These are phyloP conservation scores for Euwallacea fornicatus DNA, from an alignment of 1,140 invertebrate genomes.

Conservation along the genomic window DNA sequence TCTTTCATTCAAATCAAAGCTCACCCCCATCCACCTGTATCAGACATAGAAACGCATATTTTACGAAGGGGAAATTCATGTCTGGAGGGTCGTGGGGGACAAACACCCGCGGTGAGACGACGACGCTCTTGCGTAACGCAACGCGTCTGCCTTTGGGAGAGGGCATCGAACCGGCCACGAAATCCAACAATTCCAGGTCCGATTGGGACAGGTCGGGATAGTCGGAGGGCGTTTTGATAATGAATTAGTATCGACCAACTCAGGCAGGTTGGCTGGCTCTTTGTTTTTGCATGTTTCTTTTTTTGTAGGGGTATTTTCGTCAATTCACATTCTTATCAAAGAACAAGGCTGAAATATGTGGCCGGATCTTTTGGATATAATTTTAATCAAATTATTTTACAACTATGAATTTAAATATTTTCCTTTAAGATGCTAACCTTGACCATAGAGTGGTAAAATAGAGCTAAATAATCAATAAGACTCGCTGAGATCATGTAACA, in stretches of 20 bases:
- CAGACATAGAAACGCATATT: conserved; percentile 1
- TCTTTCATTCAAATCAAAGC: no score
- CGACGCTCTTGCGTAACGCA: conserved; percentile 9
- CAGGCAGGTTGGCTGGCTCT: background rate
- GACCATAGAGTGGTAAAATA: no score
- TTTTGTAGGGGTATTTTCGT: no score
- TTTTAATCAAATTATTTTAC: no score
- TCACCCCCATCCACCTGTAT: background rate
- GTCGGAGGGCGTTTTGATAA: conserved; percentile 10
- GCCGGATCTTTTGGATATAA: no score
- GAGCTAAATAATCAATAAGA: no score
- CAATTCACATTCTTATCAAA: no score
- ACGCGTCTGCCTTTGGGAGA: conserved; percentile 3
- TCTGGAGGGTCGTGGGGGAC: background rate
- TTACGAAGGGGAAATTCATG: background rate
- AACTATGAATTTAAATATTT: no score
- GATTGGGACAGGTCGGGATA: conserved; percentile 14
- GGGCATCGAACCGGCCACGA: background rate
- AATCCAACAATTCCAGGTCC: background rate
- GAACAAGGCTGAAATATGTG: no score
- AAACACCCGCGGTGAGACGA: background rate
- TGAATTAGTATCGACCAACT: conserved; percentile 10
- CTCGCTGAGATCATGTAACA: no score
- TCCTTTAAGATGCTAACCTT: no score
- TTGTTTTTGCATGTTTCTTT: background rate